Conservation (phyloP, 2,113 vertebrate genomes). For the Ornithorhynchus anatinus region DNA sequence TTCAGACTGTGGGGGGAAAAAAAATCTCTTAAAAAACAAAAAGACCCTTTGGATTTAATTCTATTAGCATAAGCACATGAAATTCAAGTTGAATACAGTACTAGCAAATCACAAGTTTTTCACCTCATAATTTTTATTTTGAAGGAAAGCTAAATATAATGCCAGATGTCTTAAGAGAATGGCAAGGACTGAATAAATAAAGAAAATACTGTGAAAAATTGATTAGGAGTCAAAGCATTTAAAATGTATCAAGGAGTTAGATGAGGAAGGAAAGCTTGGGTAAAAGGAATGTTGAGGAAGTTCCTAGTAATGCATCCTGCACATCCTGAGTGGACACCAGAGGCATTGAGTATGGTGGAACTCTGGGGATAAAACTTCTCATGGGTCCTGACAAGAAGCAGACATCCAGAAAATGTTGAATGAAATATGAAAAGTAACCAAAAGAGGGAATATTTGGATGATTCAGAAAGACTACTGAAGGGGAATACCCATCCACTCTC, state of each 20-base stretch:
- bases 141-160: conserved; percentile 60
- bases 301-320: too few species aligned
- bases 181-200: background rate
- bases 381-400: background rate
- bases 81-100: conserved; percentile 44
- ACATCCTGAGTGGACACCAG: background rate
- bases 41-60: background rate
- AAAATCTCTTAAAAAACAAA: conserved; percentile 45
- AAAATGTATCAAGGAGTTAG: too few species aligned
- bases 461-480: too few species aligned
- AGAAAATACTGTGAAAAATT: background rate
- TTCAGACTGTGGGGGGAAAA: conserved; percentile 42
- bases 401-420: background rate
- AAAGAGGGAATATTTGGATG: too few species aligned
- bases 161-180: conserved; percentile 8
- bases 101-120: conserved; percentile 53
- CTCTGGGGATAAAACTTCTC: too few species aligned
- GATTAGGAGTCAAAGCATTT: background rate
- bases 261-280: too few species aligned
- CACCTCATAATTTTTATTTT: conserved; percentile 48
- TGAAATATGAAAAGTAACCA: too few species aligned
- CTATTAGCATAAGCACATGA: conserved; percentile 50
- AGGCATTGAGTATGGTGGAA: background rate
- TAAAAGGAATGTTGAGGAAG: too few species aligned
- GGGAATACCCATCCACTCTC: too few species aligned